Conservation (phyloP, 2,113 vertebrate genomes). For the Rhineura floridana region DNA sequence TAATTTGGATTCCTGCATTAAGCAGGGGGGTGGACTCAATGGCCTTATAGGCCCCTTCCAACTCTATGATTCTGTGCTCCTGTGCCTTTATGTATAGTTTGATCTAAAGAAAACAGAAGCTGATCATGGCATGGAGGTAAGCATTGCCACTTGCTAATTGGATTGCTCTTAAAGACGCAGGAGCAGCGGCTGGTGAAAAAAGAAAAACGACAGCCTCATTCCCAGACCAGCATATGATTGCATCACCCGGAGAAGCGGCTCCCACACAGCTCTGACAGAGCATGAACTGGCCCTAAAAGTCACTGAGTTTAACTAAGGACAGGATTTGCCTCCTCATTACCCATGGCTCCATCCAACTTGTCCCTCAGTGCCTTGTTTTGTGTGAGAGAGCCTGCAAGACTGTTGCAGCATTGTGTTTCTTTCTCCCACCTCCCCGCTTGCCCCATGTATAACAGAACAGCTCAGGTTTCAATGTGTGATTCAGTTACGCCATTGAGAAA, state of each 20-base stretch:
- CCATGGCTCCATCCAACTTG: neutral
- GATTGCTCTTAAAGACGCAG: no score
- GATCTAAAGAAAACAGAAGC: no score
- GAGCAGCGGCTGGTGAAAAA: neutral
- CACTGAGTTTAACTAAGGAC: neutral
- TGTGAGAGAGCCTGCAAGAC: neutral
- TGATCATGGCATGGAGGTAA: no score
- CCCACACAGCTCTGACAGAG: no score
- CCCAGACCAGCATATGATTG: no score
- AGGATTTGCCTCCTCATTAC: neutral
- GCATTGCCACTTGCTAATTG: no score
- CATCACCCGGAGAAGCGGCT: no score
- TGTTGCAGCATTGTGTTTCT: neutral
- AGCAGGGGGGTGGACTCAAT: no score
- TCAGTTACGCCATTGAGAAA: conserved; percentile 3
- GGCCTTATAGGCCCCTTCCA: no score
- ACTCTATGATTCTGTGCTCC: no score
- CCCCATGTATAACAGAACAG: neutral
- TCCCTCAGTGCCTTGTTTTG: neutral
- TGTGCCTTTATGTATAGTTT: no score
- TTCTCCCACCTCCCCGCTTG: neutral
- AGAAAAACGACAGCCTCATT: neutral
- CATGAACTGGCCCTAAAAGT: neutral
- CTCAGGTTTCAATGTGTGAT: conserved; percentile 12
- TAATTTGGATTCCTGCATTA: no score